phyloP scores from a whole-genome alignment of 1,140 invertebrate genomes.

The Euwallacea fornicatus region DNA sequence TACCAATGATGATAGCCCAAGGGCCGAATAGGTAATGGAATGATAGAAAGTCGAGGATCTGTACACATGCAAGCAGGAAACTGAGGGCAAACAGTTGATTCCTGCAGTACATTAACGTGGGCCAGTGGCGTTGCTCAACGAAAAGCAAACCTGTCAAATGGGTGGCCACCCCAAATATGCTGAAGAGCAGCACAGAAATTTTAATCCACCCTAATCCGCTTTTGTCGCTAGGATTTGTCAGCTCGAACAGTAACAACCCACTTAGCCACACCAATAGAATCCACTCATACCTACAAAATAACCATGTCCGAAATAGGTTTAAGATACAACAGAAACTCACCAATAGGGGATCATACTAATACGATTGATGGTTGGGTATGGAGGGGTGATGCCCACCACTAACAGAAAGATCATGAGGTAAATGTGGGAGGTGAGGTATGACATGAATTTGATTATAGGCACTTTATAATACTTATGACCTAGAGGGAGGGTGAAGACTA shows the following conservation, averaged over 20 bases:
- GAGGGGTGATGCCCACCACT: slow-evolving; percentile 87
- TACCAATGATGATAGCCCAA: slow-evolving; percentile 90
- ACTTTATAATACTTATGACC: slow-evolving; percentile 94
- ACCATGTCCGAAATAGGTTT: not conserved
- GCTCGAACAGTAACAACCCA: slow-evolving; percentile 91
- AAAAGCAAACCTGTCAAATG: slow-evolving; percentile 81
- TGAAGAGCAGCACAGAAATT: slow-evolving; percentile 87
- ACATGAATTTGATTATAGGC: slow-evolving; percentile 99
- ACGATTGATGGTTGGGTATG: slow-evolving; percentile 75
- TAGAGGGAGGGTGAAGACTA: slow-evolving; percentile 92
- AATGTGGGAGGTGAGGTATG: slow-evolving; percentile 96
- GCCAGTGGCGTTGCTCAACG: slow-evolving; percentile 68
- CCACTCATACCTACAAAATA: slow-evolving; percentile 77
- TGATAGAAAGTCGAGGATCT: slow-evolving; percentile 94
- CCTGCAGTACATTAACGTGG: slow-evolving; percentile 84
- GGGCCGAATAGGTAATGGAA: slow-evolving; percentile 99
- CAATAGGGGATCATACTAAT: slow-evolving; percentile 76
- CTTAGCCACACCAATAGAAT: slow-evolving; percentile 93
- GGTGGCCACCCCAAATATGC: slow-evolving; percentile 87
- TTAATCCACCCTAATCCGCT: slow-evolving; percentile 92
- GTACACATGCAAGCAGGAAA: slow-evolving; percentile 93
- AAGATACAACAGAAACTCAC: slow-evolving; percentile 46
- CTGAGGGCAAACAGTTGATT: slow-evolving; percentile 96
- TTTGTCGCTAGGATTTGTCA: slow-evolving; percentile 95
- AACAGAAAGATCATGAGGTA: slow-evolving; percentile 93